A percentile compares a stretch with the other conserved stretches of the same genome.
Conservation (phyloP, 2,113 vertebrate species). For the Seriola quinqueradiata region DNA sequence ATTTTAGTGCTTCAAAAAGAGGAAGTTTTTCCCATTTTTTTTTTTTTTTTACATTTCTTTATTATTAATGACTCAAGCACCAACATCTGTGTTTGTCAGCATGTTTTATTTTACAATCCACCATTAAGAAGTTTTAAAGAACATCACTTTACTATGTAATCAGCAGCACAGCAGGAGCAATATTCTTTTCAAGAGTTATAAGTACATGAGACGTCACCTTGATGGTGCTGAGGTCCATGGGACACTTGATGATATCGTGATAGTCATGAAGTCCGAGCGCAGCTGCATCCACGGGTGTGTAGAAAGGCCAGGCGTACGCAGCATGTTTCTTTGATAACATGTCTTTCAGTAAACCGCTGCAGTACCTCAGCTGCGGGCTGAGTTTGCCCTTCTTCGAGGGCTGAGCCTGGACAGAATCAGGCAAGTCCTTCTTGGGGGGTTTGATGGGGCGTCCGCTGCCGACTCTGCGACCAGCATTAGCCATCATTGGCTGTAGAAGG, state of each 20-base stretch:
- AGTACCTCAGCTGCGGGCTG: conserved; percentile 91
- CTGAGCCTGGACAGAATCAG: conserved; percentile 91
- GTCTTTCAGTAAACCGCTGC: conserved; percentile 94
- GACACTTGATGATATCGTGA: conserved; percentile 96
- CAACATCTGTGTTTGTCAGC: not conserved
- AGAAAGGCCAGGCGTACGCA: conserved; percentile 96
- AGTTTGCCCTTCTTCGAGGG: conserved; percentile 89
- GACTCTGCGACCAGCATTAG: conserved; percentile 81
- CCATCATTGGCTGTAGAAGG: conserved; percentile 75
- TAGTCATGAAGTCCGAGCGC: conserved; percentile 94
- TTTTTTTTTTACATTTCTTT: too few relatives aligned
- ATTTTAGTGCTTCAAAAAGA: not conserved
- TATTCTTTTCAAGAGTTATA: not conserved
- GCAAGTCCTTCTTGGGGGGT: conserved; percentile 93
- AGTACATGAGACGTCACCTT: conserved; percentile 73
- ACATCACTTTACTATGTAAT: not conserved
- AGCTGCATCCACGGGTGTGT: conserved; percentile 93
- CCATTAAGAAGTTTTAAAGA: not conserved
- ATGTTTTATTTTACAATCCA: not conserved
- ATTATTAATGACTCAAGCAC: too few relatives aligned
- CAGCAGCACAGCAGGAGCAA: not conserved
- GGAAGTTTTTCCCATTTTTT: not conserved
- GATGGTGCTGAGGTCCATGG: conserved; percentile 97
- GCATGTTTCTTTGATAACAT: conserved; percentile 95
- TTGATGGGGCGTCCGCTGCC: conserved; percentile 95